These are phyloP conservation scores for Leuctra nigra DNA, from an alignment of 2,888 invertebrate species.

Conservation along the genomic window DNA sequence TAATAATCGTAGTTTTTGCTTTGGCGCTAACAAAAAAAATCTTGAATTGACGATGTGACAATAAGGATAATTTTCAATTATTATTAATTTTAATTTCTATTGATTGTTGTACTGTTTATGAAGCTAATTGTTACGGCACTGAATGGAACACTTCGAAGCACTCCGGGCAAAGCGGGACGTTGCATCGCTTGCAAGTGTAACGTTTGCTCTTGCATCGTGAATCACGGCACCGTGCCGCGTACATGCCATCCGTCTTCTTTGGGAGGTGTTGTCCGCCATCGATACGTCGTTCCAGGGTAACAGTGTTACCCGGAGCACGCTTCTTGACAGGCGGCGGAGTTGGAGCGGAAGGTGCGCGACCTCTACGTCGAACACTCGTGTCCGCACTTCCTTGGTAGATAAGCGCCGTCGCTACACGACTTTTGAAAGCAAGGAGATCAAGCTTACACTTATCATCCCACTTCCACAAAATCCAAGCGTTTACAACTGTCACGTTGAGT, in stretches of 20 bases:
- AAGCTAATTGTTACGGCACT: too few relatives aligned
- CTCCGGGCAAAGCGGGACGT: slow-evolving; percentile 12
- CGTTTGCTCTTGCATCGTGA: slow-evolving; percentile 9
- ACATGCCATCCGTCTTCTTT: not conserved
- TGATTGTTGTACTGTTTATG: too few relatives aligned
- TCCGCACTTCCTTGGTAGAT: not conserved
- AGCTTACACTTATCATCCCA: not conserved
- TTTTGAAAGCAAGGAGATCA: slow-evolving; percentile 11
- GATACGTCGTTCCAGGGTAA: not conserved
- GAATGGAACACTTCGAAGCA: too few relatives aligned
- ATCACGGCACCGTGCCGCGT: slow-evolving; percentile 7
- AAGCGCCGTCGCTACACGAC: slow-evolving; percentile 4
- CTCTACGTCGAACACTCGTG: not conserved
- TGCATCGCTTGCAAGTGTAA: slow-evolving; percentile 6
- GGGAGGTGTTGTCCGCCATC: slow-evolving; percentile 16
- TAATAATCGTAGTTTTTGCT: too few relatives aligned
- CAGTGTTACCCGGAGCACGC: not conserved
- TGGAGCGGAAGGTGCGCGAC: not conserved
- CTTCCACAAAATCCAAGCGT: slow-evolving; percentile 12
- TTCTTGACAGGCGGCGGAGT: slow-evolving; percentile 14
- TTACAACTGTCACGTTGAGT: not conserved
- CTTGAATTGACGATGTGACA: too few relatives aligned
- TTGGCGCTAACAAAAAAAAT: too few relatives aligned
- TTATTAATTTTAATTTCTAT: too few relatives aligned
- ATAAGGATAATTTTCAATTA: too few relatives aligned